These are phyloP conservation scores for Urophycis tenuis DNA, from an alignment of 2,797 vertebrate species.

Conservation along the genomic window DNA sequence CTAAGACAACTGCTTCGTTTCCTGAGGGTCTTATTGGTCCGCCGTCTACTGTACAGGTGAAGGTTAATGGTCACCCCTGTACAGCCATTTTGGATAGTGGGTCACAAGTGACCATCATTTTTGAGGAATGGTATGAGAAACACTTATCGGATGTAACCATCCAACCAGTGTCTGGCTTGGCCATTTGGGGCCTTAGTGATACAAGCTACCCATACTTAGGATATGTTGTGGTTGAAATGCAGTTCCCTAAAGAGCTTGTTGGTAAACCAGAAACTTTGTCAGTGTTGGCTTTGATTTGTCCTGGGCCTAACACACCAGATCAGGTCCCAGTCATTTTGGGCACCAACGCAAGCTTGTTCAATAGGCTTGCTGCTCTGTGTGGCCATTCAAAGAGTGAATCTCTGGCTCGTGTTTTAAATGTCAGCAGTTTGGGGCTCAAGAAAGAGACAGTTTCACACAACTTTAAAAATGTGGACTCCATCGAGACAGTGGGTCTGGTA, in stretches of 20 bases:
- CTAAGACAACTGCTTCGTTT: too few relatives aligned
- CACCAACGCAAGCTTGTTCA: too few relatives aligned
- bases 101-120: slow-evolving; percentile 31
- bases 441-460: neutral
- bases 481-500: neutral
- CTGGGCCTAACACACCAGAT: slow-evolving; percentile 19
- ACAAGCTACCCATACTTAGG: slow-evolving; percentile 23
- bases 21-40: slow-evolving; percentile 21
- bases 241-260: slow-evolving; percentile 17
- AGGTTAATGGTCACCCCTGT: slow-evolving; percentile 24
- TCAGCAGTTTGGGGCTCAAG: neutral
- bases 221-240: slow-evolving; percentile 11
- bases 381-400: neutral
- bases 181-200: slow-evolving; percentile 26
- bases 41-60: neutral
- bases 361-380: neutral
- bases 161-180: slow-evolving; percentile 21
- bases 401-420: neutral
- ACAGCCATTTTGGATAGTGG: slow-evolving; percentile 26
- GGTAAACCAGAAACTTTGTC: slow-evolving; percentile 6
- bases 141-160: slow-evolving; percentile 14
- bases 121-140: slow-evolving; percentile 24
- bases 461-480: neutral
- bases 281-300: slow-evolving; percentile 29
- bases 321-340: slow-evolving; percentile 15